Evolutionary conservation across 2,888 invertebrate species (phyloP), one percentile per base, ranked within the genome.

Genomic region (Lasioglossum calceatum): DNA sequence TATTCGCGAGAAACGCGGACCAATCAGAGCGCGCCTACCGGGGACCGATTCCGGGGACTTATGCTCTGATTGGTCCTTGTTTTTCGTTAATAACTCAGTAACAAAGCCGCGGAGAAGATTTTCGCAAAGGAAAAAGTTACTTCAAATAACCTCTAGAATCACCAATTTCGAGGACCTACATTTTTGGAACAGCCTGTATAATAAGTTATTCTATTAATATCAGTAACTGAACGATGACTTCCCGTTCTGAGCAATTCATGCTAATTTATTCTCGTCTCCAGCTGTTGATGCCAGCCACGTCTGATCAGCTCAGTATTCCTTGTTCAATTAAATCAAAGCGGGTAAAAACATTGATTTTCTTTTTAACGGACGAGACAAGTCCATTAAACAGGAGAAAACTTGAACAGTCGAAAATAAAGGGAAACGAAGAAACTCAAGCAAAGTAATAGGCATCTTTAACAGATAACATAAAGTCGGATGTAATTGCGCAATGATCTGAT

Each of bases 311-410:
- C 67, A 0, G 36, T 36, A 23, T 39, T 36, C 36, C 32, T 4
- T 10, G 36, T 67, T 67, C 67, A 67, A 67, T 67, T 36, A 67
- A 67, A 67, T 67, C 36, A 67, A 67, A 23, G 36, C 67, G 32
- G 3, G 39, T 36, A 23, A 39, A 67, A 67, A 39, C 67, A 39
- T 67, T 23, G 23, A 67, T 39, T 39, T 67, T 19, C 67, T 36
- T 67, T 36, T 36, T 67, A 39, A 36, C 23, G 0, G 32, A 32
- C 36, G 36, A 39, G 67, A 39, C 67, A 0, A 67, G 36, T 67
- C 67, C 67, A 67, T 67, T 67, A 67, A 67, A 67, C 54, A 36
- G 19, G 8, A 8, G 8, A 67, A 36, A 67, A 67, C 7, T 1
- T 16, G 16, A 32, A 19, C 67, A 14, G 36, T 23, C 10, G 67